Evolutionary conservation across 2,888 invertebrate species (phyloP).

Genomic region (Nasonia oneida): DNA sequence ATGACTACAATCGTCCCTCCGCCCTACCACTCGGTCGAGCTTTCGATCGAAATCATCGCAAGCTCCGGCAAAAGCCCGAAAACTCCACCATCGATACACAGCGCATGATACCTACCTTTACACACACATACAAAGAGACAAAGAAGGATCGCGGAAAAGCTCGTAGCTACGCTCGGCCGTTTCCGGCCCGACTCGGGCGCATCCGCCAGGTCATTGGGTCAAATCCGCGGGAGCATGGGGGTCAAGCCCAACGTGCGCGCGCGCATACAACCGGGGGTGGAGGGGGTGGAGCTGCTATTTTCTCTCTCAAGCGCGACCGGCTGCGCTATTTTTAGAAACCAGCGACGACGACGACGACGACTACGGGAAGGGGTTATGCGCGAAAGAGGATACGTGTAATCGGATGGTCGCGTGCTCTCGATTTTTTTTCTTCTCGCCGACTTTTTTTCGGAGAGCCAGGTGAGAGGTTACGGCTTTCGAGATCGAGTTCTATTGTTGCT

Average conservation of each 20-base stretch:
- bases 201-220: slow-evolving; percentile 78
- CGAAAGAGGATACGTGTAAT: slow-evolving; percentile 12
- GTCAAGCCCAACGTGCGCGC: slow-evolving; percentile 66
- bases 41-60: neutral
- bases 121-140: neutral
- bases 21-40: neutral
- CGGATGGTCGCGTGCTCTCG: slow-evolving; percentile 10
- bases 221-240: slow-evolving; percentile 73
- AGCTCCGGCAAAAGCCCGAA: neutral
- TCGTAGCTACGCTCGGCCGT: slow-evolving; percentile 64
- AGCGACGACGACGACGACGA: slow-evolving; percentile 13
- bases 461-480: neutral
- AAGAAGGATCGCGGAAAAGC: neutral
- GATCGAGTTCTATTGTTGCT: neutral
- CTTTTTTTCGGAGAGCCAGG: neutral
- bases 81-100: slow-evolving; percentile 1
- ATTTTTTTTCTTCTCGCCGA: neutral
- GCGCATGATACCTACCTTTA: neutral
- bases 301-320: slow-evolving; percentile 68
- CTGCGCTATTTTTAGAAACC: slow-evolving; percentile 71
- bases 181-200: slow-evolving; percentile 73
- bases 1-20: neutral
- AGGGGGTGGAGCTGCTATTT: slow-evolving; percentile 50
- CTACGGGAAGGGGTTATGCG: neutral
- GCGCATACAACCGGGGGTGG: slow-evolving; percentile 30